Conservation (phyloP, 2,888 invertebrate genomes). For the Allolobophora icterica region DNA sequence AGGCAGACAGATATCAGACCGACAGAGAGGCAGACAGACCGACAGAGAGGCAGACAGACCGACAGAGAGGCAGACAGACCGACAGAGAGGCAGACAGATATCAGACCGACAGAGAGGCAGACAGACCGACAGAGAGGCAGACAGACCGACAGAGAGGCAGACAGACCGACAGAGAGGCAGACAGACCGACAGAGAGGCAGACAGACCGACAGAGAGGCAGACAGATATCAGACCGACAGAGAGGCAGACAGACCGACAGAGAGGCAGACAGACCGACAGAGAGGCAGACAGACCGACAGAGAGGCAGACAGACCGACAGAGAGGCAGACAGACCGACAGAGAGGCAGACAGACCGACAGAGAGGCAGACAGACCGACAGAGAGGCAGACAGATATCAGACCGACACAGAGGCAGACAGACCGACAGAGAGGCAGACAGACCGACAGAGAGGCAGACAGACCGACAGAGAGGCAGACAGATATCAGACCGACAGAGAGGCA, state of each 20-base stretch:
- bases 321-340: slow-evolving; percentile 21
- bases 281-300: too few relatives aligned
- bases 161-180: background rate
- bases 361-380: background rate
- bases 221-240: slow-evolving; percentile 13
- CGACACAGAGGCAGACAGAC: too few relatives aligned
- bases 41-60: slow-evolving; percentile 17
- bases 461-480: slow-evolving; percentile 19
- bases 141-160: too few relatives aligned
- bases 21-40: too few relatives aligned
- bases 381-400: too few relatives aligned
- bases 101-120: background rate
- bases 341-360: slow-evolving; percentile 11
- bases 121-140: background rate
- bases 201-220: slow-evolving; percentile 23
- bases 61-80: slow-evolving; percentile 24
- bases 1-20: too few relatives aligned
- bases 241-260: background rate
- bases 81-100: slow-evolving; percentile 24
- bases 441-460: slow-evolving; percentile 26
- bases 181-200: slow-evolving; percentile 28
- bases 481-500: background rate
- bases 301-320: slow-evolving; percentile 21
- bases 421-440: slow-evolving; percentile 19
- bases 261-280: too few relatives aligned